phyloP scores from a whole-genome alignment of 1,140 invertebrate species.

The Cydia splendana region DNA sequence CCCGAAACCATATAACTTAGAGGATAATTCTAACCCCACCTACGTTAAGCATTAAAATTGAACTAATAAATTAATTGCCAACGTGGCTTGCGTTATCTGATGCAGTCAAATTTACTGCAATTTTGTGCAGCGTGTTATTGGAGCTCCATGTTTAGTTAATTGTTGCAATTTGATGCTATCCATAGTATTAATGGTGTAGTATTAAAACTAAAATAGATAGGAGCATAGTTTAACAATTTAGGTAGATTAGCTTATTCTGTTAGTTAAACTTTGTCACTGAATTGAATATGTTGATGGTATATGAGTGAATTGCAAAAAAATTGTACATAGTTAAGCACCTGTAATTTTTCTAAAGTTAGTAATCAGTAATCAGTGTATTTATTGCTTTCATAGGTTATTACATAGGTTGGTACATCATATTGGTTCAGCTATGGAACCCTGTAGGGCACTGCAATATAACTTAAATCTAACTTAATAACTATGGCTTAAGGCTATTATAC shows the following conservation, averaged over 20 bases:
- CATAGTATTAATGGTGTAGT: background rate
- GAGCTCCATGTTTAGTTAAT: background rate
- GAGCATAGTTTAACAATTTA: background rate
- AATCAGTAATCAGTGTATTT: too few relatives aligned
- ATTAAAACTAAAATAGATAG: background rate
- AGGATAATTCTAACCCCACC: background rate
- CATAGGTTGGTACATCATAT: too few relatives aligned
- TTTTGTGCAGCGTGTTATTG: slow-evolving; percentile 4
- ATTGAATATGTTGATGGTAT: too few relatives aligned
- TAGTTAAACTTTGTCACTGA: too few relatives aligned
- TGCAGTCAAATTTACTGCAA: slow-evolving; percentile 10
- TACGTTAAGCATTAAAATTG: background rate
- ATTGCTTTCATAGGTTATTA: too few relatives aligned
- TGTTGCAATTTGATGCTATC: slow-evolving; percentile 1
- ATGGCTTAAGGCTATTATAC: too few relatives aligned
- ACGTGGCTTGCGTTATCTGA: background rate
- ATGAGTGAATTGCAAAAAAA: too few relatives aligned
- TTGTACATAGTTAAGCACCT: too few relatives aligned
- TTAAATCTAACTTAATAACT: too few relatives aligned
- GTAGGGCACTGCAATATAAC: too few relatives aligned
- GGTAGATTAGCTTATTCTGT: background rate
- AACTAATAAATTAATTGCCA: slow-evolving; percentile 2
- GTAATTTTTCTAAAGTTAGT: too few relatives aligned
- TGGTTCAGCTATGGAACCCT: too few relatives aligned
- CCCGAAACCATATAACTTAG: background rate